These are phyloP conservation scores for Zoroaster sp. DNA, from an alignment of 53 echinoderm and acorn worm species.

Conservation along the genomic window DNA sequence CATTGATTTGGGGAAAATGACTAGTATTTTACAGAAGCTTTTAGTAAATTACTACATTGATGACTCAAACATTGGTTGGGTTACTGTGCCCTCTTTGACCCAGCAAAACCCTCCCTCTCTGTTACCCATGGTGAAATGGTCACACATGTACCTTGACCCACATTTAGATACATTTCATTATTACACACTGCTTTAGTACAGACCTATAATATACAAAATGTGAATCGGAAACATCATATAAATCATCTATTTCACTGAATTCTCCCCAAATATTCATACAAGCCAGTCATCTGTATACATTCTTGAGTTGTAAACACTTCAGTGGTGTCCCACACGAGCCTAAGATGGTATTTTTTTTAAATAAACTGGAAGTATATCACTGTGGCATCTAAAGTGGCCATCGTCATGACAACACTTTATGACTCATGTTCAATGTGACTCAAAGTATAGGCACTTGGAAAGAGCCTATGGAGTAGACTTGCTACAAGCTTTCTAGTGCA, in stretches of 20 bases:
- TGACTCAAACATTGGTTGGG: too few relatives aligned
- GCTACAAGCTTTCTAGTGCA: neutral
- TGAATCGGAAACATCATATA: neutral
- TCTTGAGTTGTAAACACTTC: neutral
- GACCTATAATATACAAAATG: too few relatives aligned
- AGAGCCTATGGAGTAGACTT: conserved; percentile 16
- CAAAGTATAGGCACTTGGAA: conserved; percentile 41
- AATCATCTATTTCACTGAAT: neutral
- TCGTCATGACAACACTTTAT: conserved; percentile 46
- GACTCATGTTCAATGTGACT: conserved; percentile 51
- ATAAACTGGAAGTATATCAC: conserved; percentile 17
- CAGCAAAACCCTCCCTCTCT: too few relatives aligned
- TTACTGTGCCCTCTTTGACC: too few relatives aligned
- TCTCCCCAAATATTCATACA: neutral
- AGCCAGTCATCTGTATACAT: neutral
- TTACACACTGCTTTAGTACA: neutral
- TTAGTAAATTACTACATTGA: too few relatives aligned
- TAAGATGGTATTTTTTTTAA: neutral
- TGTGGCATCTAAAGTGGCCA: neutral
- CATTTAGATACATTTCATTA: neutral
- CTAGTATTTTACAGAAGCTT: too few relatives aligned
- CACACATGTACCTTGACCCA: too few relatives aligned
- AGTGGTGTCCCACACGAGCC: neutral
- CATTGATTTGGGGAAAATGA: too few relatives aligned
- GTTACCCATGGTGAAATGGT: too few relatives aligned